Base-by-base conservation (phyloP, 1,140 invertebrate species). In the Hirudo medicinalis region DNA sequence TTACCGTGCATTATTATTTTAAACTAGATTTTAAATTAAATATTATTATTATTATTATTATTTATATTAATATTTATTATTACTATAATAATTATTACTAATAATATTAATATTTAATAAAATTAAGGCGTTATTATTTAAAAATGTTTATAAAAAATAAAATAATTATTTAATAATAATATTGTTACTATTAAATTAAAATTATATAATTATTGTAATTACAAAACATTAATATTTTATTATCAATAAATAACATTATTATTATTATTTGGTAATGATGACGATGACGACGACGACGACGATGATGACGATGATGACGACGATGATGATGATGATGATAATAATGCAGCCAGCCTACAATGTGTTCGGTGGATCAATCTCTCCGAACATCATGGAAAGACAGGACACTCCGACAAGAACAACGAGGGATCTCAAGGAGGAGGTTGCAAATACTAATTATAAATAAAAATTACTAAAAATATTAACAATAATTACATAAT, bases 341-440 rank as follows among this genome's bases (percentile, higher is more conserved):
- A 25, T n/a, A 63, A 63, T 11, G 15, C 57, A 70, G 67, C 70
- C 43, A 17, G 71, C 57, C 22, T 72, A 74, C 71, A 78, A 76
- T 54, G 79, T 81, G 27, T 79, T 79, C 68, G 86, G 85, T 72
- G 86, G 85, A 13, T 80, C 84, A 77, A 84, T 87, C 73, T 87
- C 86, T 74, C 87, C 87, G 6, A 86, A 86, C 72, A 84, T 70
- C 43, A 49, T 63, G 22, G 57, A 63, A 32, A 8, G 57, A 63
- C 22, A 63, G 22, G 29, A 63, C 29, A 32, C 57, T 32, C 22
- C 22, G 11, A 32, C 22, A 20, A 63, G 57, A 63, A 63, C 57
- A 22, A 63, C 29, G 0, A 32, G 29, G 19, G 57, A 63, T n/a
- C 29, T 63, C 22, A 63, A 22, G 17, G 22, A 25, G 11, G 57